Percentiles rank a stretch among this genome's conserved stretches.
Evolutionary conservation across 2,888 invertebrate species (phyloP).

Genomic region (Lasioglossum morio): DNA sequence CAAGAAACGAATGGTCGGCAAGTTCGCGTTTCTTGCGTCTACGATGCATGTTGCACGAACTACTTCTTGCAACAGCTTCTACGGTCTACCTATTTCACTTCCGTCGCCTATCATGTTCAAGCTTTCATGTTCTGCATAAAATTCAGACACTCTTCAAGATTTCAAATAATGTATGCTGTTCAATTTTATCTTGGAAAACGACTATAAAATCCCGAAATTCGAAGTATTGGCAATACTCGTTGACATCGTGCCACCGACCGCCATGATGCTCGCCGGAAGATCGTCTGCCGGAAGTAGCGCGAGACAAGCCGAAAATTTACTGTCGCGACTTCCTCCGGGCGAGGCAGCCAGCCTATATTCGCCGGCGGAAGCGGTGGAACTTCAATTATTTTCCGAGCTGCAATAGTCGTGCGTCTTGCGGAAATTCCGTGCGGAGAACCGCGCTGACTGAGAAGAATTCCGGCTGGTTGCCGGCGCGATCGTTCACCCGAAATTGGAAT

Average conservation of each 20-base stretch:
- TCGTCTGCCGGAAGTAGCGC: not conserved
- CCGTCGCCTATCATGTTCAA: not conserved
- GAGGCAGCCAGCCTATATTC: conserved; percentile 43
- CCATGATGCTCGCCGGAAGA: not conserved
- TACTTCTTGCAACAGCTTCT: not conserved
- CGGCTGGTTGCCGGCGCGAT: conserved; percentile 21
- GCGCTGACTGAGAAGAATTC: conserved; percentile 47
- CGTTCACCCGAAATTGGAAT: conserved; percentile 26
- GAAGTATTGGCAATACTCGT: not conserved
- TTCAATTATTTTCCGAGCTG: conserved; percentile 69
- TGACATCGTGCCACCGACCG: not conserved
- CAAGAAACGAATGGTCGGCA: not conserved
- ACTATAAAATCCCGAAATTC: not conserved
- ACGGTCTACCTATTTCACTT: not conserved
- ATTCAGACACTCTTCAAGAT: no score
- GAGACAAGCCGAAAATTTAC: conserved; percentile 42
- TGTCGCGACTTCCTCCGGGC: conserved; percentile 38
- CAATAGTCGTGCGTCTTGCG: conserved; percentile 55
- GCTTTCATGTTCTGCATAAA: no score
- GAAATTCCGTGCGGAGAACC: conserved; percentile 46
- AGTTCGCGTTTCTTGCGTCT: not conserved
- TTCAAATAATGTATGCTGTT: no score
- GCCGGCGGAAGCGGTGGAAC: conserved; percentile 46
- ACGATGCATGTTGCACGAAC: not conserved
- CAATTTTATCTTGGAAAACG: not conserved